Evolutionary conservation across 2,888 invertebrate species (phyloP).

Genomic region (Scaptomyza tumidula): DNA sequence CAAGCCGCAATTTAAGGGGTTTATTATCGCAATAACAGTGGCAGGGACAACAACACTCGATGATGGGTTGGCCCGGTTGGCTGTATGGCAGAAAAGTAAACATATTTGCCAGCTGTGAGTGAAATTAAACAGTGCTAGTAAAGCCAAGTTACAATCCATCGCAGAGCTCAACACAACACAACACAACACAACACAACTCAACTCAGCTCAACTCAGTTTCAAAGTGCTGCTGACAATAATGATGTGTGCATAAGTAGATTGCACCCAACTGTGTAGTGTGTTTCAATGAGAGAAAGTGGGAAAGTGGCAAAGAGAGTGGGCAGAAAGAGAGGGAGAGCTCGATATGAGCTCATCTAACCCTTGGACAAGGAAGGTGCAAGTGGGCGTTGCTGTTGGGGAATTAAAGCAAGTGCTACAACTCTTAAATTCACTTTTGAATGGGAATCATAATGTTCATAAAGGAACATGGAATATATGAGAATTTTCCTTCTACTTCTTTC

Average conservation of each 20-base stretch:
- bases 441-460: neutral
- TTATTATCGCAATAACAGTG: conserved; percentile 67
- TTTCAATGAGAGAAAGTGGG: neutral
- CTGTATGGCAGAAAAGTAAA: conserved; percentile 42
- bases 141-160: conserved; percentile 19
- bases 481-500: too few relatives aligned
- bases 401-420: neutral
- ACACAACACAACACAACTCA: neutral
- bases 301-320: too few relatives aligned
- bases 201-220: conserved; percentile 1
- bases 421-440: neutral
- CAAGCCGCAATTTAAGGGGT: conserved; percentile 74
- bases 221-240: conserved; percentile 60
- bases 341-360: neutral
- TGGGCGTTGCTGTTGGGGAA: conserved; percentile 2
- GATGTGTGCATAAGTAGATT: conserved; percentile 70
- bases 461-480: too few relatives aligned
- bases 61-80: too few relatives aligned
- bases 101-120: conserved; percentile 63
- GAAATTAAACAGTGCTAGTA: conserved; percentile 65
- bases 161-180: neutral
- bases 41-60: conserved; percentile 18
- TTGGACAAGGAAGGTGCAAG: neutral
- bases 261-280: conserved; percentile 18
- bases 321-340: too few relatives aligned